Percentiles rank a stretch among this genome's conserved stretches.
phyloP scores from a whole-genome alignment of 2,797 vertebrate genomes.

The Macroramphosus scolopax region DNA sequence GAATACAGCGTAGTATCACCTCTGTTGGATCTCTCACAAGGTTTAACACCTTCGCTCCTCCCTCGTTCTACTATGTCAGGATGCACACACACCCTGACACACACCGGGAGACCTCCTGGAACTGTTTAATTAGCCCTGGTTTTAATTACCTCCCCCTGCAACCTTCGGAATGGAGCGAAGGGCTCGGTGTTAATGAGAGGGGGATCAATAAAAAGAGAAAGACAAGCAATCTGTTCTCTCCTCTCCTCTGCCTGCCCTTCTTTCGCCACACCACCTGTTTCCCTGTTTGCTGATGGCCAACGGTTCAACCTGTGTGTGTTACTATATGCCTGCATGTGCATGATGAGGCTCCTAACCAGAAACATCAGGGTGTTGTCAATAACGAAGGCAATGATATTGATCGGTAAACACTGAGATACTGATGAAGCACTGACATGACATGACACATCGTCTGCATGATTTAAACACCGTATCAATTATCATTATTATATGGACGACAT shows the following conservation, averaged over 20 bases:
- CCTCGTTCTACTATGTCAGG: constrained; percentile 8
- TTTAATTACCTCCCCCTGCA: constrained; percentile 72
- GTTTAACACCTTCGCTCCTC: constrained; percentile 17
- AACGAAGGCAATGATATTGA: too few relatives aligned
- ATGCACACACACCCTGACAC: constrained; percentile 16
- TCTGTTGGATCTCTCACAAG: constrained; percentile 32
- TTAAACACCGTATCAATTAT: too few relatives aligned
- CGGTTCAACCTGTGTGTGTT: constrained; percentile 13
- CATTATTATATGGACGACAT: too few relatives aligned
- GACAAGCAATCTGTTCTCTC: constrained; percentile 58
- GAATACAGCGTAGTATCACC: constrained; percentile 22
- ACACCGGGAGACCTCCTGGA: constrained; percentile 35
- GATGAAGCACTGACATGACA: too few relatives aligned
- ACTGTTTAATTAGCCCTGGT: constrained; percentile 70
- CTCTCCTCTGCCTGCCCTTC: constrained; percentile 42
- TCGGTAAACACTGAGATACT: too few relatives aligned
- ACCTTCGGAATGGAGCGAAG: constrained; percentile 65
- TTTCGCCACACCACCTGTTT: constrained; percentile 37
- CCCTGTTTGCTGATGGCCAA: constrained; percentile 34
- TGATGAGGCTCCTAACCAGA: too few relatives aligned
- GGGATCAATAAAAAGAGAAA: constrained; percentile 69
- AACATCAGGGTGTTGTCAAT: too few relatives aligned
- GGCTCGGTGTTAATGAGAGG: constrained; percentile 71
- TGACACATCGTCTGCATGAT: too few relatives aligned
- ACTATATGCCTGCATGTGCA: too few relatives aligned